Conservation (phyloP, 2,797 vertebrate species). For the Falco concolor region DNA sequence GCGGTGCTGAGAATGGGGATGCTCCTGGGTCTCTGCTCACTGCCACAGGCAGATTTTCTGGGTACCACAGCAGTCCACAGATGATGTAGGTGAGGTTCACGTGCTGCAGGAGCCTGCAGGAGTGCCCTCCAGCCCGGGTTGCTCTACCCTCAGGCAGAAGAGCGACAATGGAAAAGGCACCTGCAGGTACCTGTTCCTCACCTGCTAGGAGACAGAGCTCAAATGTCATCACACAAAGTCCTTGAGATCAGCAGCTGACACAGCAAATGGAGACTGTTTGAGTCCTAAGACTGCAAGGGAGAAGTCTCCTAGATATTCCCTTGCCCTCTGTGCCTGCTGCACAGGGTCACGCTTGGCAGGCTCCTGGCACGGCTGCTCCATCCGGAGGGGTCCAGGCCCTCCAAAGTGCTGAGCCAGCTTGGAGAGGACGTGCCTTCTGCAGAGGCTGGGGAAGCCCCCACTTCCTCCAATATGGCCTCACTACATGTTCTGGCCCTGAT, state of each 20-base stretch:
- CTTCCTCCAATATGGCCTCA: not conserved
- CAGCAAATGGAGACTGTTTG: not conserved
- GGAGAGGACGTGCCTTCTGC: not conserved
- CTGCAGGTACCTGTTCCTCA: not conserved
- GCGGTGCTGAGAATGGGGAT: not conserved
- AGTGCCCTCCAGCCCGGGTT: not conserved
- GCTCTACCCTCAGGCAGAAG: not conserved
- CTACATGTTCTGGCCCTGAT: not conserved
- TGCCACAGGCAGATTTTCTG: fast-evolving
- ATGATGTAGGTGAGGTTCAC: fast-evolving
- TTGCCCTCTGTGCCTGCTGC: not conserved
- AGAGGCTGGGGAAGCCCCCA: not conserved
- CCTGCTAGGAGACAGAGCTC: not conserved
- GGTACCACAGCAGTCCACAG: not conserved
- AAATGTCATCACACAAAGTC: not conserved
- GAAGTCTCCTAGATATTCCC: not conserved
- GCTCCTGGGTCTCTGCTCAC: not conserved
- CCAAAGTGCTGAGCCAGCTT: not conserved
- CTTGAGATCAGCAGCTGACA: not conserved
- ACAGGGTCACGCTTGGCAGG: not conserved
- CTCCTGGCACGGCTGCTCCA: not conserved
- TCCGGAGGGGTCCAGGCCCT: not conserved
- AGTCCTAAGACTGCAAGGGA: not conserved
- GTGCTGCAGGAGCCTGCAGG: not conserved
- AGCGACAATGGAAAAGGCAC: not conserved